phyloP scores from a whole-genome alignment of 1,140 invertebrate species.

The Euura lappo region DNA sequence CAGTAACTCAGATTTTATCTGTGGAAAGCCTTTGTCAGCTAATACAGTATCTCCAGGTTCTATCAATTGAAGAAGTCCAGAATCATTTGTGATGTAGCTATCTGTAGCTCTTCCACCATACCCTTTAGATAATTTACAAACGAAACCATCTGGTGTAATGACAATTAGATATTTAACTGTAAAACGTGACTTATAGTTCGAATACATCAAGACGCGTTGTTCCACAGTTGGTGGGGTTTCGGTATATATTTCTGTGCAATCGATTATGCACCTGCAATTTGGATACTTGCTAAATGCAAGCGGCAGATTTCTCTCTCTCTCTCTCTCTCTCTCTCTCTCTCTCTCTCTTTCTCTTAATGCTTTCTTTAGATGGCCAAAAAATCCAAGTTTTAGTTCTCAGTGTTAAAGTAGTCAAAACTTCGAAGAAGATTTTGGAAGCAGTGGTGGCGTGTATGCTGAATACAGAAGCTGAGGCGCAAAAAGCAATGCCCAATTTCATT shows the following conservation, averaged over 20 bases:
- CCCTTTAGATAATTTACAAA: conserved; percentile 10
- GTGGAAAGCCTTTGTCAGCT: conserved; percentile 48
- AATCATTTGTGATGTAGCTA: conserved; percentile 25
- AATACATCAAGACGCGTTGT: conserved; percentile 22
- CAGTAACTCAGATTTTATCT: conserved; percentile 23
- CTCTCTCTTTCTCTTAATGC: conserved; percentile 16
- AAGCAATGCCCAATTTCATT: conserved; percentile 24
- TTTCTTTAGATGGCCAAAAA: conserved; percentile 16
- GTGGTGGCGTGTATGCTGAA: not conserved
- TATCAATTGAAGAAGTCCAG: conserved; percentile 40
- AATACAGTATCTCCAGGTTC: conserved; percentile 44
- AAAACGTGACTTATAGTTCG: conserved; percentile 20
- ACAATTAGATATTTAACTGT: conserved; percentile 23
- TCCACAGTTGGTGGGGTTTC: conserved; percentile 20
- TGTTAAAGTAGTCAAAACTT: not conserved
- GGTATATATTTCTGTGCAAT: conserved; percentile 15
- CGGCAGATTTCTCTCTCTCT: no score
- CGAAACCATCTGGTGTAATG: conserved; percentile 16
- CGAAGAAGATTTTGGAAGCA: not conserved
- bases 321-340: no score
- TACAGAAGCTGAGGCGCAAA: not conserved
- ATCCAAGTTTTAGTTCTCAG: conserved; percentile 13
- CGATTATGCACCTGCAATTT: conserved; percentile 16
- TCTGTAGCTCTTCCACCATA: conserved; percentile 20
- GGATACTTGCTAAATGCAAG: conserved; percentile 33